Percentiles rank a stretch among this genome's conserved stretches.
Conservation (phyloP, 92 coral and sea anemone species). For the Nematostella vectensis region DNA sequence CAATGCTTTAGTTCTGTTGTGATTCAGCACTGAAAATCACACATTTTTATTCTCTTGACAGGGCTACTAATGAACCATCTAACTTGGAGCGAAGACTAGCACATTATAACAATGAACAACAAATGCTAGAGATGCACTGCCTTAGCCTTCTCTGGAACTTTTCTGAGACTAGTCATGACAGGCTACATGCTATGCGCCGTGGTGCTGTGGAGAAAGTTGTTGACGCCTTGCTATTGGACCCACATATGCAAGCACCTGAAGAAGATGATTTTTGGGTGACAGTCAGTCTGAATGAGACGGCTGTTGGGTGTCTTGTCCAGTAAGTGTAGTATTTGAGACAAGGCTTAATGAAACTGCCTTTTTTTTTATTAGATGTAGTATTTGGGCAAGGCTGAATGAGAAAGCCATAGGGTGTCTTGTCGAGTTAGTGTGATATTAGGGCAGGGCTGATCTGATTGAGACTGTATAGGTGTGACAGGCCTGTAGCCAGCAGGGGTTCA, state of each 20-base stretch:
- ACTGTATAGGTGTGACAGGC: no score
- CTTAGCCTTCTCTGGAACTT: constrained; percentile 83
- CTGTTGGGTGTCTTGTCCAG: constrained; percentile 86
- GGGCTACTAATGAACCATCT: neutral
- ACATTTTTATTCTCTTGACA: no score
- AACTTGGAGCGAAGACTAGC: neutral
- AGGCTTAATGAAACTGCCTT: neutral
- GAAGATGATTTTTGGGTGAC: constrained; percentile 68
- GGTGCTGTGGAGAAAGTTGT: constrained; percentile 53
- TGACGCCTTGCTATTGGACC: constrained; percentile 54
- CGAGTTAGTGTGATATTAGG: no score
- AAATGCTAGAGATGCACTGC: constrained; percentile 69
- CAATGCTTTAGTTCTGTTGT: no score
- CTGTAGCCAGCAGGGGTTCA: no score
- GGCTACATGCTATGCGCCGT: constrained; percentile 46
- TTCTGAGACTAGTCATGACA: constrained; percentile 66
- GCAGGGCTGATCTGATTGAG: no score
- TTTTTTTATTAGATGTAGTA: no score
- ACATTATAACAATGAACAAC: constrained; percentile 57
- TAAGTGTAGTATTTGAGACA: constrained; percentile 12
- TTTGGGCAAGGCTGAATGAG: neutral
- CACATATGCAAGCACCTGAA: constrained; percentile 22
- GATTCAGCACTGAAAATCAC: no score
- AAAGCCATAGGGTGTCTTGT: no score
- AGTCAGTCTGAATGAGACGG: constrained; percentile 67